Base-by-base conservation (phyloP, 2,888 invertebrate genomes). In the Pedicia rivosa region DNA sequence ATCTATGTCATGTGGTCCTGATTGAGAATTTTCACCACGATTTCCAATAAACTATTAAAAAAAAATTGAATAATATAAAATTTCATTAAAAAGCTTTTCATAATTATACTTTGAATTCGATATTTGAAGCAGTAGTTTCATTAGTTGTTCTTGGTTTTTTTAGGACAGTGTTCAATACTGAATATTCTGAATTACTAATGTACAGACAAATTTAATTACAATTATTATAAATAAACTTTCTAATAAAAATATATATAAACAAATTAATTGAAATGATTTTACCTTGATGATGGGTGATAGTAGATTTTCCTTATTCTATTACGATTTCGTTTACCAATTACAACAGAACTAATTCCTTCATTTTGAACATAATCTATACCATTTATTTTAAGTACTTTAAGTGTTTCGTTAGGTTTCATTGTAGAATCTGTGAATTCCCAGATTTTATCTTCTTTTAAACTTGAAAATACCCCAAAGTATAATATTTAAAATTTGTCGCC, bases 261-360 rank as follows among this genome's bases (percentile, higher is more conserved):
- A n/a, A n/a, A n/a, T n/a, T n/a, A n/a, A n/a, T n/a, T n/a, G n/a
- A n/a, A n/a, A n/a, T n/a, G n/a, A n/a, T n/a, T n/a, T n/a, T n/a
- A n/a, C n/a, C n/a, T 60, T 30, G 79, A 70, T 70, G 86, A 69
- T 0, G 84, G 68, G 52, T 86, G 84, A 66, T 84, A 86, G 59
- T 73, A 81, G 0, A 78, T 68, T 1, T 66, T 66, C 35, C 72
- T 67, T 48, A 64, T 70, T 10, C 72, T n/a, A n/a, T n/a, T 66
- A 0, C 49, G 26, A 2, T 59, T 54, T 0, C 58, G 51, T 0
- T 67, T 64, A 0, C 74, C 70, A 10, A 80, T 49, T 1, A 75
- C 72, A 2, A 78, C 54, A 40, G 82, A 81, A 56, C 84, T 83
- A 9, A 84, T 65, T 0, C 83, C 83, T 49, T 84, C 84, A 43